Evolutionary conservation across 2,797 vertebrate genomes (phyloP).

Genomic region (Neosalanx taihuensis): DNA sequence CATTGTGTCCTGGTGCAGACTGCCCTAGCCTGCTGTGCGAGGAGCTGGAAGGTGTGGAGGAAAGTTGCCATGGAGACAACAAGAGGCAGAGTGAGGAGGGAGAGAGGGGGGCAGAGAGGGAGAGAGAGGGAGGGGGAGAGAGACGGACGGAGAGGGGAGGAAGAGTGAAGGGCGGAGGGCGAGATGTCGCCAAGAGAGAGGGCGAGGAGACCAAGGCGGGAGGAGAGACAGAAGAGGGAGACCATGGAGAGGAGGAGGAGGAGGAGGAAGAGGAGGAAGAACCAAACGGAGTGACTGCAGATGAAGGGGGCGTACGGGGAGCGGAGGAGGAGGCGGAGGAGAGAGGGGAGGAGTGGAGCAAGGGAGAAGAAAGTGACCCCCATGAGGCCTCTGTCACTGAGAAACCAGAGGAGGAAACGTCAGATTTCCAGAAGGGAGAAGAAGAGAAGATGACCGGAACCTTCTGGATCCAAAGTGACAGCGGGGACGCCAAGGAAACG

Average conservation of each 20-base stretch:
- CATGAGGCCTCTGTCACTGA: slow-evolving; percentile 20
- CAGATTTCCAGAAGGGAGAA: slow-evolving; percentile 21
- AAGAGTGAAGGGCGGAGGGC: slow-evolving; percentile 7
- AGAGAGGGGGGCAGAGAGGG: slow-evolving; percentile 11
- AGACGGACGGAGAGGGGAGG: slow-evolving; percentile 7
- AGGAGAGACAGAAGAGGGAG: not conserved
- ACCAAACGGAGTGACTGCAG: not conserved
- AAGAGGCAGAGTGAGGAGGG: slow-evolving; percentile 15
- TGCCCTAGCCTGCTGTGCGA: slow-evolving; percentile 72
- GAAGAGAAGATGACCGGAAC: slow-evolving; percentile 50
- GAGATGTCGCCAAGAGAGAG: not conserved
- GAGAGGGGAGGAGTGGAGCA: slow-evolving; percentile 17
- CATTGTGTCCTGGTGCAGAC: slow-evolving; percentile 55
- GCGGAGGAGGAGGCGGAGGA: slow-evolving; percentile 7
- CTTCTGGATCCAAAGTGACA: slow-evolving; percentile 49
- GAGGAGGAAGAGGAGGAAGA: slow-evolving; percentile 18
- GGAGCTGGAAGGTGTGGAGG: slow-evolving; percentile 57
- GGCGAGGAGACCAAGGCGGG: slow-evolving; percentile 10
- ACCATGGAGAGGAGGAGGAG: slow-evolving; percentile 15
- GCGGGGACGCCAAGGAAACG: slow-evolving; percentile 35
- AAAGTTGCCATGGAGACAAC: slow-evolving; percentile 27
- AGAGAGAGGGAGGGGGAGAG: not conserved
- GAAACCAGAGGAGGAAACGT: slow-evolving; percentile 34
- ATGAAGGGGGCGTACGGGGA: not conserved
- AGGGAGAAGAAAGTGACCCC: slow-evolving; percentile 25